These are phyloP conservation scores for Cephalopachus bancanus DNA, from an alignment of 2,797 vertebrate genomes.

Conservation along the genomic window DNA sequence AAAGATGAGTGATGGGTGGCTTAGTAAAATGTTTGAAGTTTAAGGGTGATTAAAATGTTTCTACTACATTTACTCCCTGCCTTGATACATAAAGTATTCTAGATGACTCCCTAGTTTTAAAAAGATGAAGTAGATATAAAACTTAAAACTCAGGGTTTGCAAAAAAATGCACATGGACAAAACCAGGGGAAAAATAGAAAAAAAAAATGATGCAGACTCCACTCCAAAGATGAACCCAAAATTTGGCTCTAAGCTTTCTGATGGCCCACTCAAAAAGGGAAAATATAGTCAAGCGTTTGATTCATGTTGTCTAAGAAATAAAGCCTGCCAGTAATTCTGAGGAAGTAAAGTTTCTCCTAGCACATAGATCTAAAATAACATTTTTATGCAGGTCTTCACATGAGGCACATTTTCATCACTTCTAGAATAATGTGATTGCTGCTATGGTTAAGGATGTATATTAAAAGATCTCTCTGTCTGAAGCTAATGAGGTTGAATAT, in stretches of 20 bases:
- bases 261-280: constrained; percentile 46
- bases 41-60: neutral
- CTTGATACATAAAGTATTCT: neutral
- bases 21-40: constrained; percentile 44
- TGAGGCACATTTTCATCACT: neutral
- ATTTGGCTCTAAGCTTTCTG: constrained; percentile 45
- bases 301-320: constrained; percentile 56
- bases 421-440: neutral
- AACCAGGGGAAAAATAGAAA: neutral
- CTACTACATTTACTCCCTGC: neutral
- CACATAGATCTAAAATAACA: constrained; percentile 5
- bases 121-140: constrained; percentile 33
- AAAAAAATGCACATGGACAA: constrained; percentile 38
- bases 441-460: neutral
- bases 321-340: constrained; percentile 19
- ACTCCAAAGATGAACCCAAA: constrained; percentile 38
- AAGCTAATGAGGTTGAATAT: neutral
- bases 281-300: constrained; percentile 50
- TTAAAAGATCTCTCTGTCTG: neutral
- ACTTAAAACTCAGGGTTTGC: constrained; percentile 24
- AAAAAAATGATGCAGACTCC: neutral
- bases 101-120: neutral
- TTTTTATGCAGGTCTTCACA: neutral
- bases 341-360: constrained; percentile 48
- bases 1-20: constrained; percentile 7